These are phyloP conservation scores for Pseudocheirus occidentalis DNA, from an alignment of 2,797 vertebrate genomes.

Conservation along the genomic window DNA sequence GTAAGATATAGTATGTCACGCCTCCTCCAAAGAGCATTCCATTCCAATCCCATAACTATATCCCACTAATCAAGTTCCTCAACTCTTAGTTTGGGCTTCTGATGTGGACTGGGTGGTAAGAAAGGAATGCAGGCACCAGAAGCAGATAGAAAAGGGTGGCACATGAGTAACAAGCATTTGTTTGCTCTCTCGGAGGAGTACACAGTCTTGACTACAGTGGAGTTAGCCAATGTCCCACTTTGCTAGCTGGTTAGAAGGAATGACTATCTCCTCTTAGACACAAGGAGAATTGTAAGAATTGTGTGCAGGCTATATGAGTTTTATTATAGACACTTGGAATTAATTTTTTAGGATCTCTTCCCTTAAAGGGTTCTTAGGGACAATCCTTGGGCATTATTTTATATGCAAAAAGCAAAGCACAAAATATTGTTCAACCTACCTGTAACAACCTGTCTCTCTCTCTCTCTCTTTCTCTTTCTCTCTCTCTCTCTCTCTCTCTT, in stretches of 20 bases:
- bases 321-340: neutral
- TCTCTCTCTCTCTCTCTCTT: too few species aligned
- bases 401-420: slow-evolving; percentile 53
- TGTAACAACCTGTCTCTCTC: slow-evolving; percentile 72
- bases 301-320: neutral
- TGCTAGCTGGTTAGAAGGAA: slow-evolving; percentile 23
- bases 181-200: neutral
- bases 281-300: neutral
- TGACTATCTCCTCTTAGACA: slow-evolving; percentile 46
- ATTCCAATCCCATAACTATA: neutral
- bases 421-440: slow-evolving; percentile 12
- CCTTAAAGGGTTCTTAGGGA: slow-evolving; percentile 7
- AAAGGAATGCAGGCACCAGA: neutral
- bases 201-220: neutral
- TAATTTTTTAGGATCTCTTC: neutral
- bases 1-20: neutral
- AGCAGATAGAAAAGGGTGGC: neutral
- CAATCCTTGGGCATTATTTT: slow-evolving; percentile 53
- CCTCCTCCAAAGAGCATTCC: neutral
- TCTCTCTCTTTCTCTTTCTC: too few species aligned
- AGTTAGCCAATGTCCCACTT: slow-evolving; percentile 22
- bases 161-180: neutral
- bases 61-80: neutral
- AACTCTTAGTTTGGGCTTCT: neutral
- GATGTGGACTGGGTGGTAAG: neutral